phyloP scores from a whole-genome alignment of 2,113 vertebrate genomes.

The Mirza zaza region DNA sequence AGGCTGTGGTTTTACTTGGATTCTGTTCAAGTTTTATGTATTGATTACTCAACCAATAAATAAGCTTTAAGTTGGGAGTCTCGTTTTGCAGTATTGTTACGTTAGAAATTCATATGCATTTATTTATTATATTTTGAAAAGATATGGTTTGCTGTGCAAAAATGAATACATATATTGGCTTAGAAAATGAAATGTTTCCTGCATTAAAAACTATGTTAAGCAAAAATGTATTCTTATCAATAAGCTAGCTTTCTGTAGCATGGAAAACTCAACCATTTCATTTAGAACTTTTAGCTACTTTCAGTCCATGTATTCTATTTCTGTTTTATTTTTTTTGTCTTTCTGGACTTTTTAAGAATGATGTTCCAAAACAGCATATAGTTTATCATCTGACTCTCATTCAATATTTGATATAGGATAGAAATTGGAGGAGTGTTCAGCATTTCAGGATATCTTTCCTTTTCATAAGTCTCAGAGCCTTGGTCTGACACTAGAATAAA shows the following conservation, averaged over 20 bases:
- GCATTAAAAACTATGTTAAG: background rate
- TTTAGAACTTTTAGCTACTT: constrained; percentile 28
- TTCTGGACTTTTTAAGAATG: background rate
- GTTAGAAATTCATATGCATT: background rate
- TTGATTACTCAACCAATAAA: background rate
- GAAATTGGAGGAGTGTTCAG: background rate
- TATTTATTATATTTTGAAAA: constrained; percentile 44
- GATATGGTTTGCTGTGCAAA: background rate
- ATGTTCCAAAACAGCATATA: background rate
- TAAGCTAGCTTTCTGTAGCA: background rate
- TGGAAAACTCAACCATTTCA: background rate
- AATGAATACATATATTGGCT: background rate
- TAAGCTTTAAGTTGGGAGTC: constrained; percentile 33
- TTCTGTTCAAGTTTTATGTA: constrained; percentile 37
- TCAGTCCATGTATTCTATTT: background rate
- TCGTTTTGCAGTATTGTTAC: background rate
- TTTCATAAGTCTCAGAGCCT: constrained; percentile 3
- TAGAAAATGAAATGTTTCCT: constrained; percentile 34
- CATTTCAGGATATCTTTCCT: background rate
- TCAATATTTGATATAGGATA: background rate
- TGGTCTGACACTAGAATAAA: background rate
- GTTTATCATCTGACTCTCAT: constrained; percentile 31
- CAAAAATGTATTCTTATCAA: background rate
- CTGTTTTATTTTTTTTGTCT: background rate
- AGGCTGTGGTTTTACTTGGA: background rate